These are phyloP conservation scores for Tetragnatha montana DNA, from an alignment of 2,888 invertebrate genomes.

Conservation along the genomic window DNA sequence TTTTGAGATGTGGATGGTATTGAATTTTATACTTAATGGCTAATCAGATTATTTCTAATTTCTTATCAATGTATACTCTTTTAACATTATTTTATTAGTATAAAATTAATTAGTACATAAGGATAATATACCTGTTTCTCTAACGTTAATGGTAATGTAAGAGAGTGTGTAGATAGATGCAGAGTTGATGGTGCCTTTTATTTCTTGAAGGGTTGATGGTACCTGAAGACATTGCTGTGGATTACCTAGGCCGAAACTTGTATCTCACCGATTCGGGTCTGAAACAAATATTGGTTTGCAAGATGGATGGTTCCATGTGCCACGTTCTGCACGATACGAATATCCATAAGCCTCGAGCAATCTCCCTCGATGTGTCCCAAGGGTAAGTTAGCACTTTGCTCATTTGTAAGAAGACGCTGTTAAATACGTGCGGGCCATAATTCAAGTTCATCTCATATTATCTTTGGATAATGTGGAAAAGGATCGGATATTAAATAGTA, in stretches of 20 bases:
- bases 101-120: too few species aligned
- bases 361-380: slow-evolving; percentile 79
- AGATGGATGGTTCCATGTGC: slow-evolving; percentile 80
- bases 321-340: slow-evolving; percentile 75
- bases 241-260: slow-evolving; percentile 82
- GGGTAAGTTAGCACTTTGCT: slow-evolving; percentile 77
- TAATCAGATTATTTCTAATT: neutral
- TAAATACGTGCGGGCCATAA: too few species aligned
- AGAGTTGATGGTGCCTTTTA: neutral
- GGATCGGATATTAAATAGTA: too few species aligned
- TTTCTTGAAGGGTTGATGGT: slow-evolving; percentile 70
- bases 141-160: too few species aligned
- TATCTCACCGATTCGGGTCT: slow-evolving; percentile 87
- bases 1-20: too few species aligned
- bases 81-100: too few species aligned
- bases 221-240: slow-evolving; percentile 73
- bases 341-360: slow-evolving; percentile 78
- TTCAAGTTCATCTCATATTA: too few species aligned
- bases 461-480: too few species aligned
- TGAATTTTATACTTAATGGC: neutral
- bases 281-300: slow-evolving; percentile 84
- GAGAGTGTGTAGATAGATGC: too few species aligned
- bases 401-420: too few species aligned
- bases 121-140: too few species aligned
- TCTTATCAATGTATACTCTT: neutral